Evolutionary conservation across 2,113 vertebrate species (phyloP).

Genomic region (Ariopsis seemanni): DNA sequence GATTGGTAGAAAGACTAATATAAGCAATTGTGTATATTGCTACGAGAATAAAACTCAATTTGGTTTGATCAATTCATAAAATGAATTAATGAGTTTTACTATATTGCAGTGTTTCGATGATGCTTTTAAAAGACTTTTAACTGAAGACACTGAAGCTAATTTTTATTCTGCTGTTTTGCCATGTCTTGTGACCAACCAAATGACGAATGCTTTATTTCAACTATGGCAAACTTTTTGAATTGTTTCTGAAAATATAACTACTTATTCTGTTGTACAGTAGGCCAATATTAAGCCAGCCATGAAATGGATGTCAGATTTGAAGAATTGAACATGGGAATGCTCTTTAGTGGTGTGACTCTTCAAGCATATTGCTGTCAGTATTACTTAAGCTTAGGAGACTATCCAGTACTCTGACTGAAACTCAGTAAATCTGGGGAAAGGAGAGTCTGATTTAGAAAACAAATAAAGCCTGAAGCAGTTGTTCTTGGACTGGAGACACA

Average conservation of each 20-base stretch:
- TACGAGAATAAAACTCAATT: background rate
- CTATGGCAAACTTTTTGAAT: background rate
- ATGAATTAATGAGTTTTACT: background rate
- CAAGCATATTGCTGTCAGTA: slow-evolving; percentile 7
- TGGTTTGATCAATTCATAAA: background rate
- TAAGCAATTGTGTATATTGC: background rate
- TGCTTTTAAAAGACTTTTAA: background rate
- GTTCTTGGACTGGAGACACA: background rate
- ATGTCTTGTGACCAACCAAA: background rate
- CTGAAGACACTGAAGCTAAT: background rate
- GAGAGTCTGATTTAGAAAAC: background rate
- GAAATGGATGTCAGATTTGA: background rate
- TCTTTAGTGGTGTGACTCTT: slow-evolving; percentile 3
- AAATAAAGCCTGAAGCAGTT: background rate
- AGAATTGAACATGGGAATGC: background rate
- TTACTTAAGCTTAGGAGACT: background rate
- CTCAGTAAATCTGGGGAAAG: background rate
- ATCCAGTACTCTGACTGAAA: background rate
- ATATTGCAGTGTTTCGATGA: background rate
- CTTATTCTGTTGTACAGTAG: background rate
- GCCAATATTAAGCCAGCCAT: background rate
- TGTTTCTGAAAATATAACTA: background rate
- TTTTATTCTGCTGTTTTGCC: background rate
- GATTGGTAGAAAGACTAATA: background rate
- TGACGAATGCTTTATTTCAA: background rate